A percentile compares a stretch with the other conserved stretches of the same genome.
phyloP scores from a whole-genome alignment of 2,113 vertebrate species.

The Pachypanchax playfairii region DNA sequence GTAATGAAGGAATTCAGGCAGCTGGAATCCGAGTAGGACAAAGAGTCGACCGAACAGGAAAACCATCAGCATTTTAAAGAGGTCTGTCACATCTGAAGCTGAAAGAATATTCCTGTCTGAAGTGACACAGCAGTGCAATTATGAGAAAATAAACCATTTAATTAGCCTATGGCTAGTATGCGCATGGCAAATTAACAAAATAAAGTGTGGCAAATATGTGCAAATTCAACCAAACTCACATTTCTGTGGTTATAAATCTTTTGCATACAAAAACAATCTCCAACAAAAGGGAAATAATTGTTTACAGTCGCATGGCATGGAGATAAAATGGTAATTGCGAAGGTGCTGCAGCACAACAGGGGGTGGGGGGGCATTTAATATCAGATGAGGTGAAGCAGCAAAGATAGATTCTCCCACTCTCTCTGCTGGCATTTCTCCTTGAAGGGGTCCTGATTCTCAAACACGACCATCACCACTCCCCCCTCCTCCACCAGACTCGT shows the following conservation, averaged over 20 bases:
- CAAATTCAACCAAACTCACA: no score
- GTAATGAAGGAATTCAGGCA: conserved; percentile 53
- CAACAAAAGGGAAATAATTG: conserved; percentile 17
- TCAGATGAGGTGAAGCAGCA: conserved; percentile 34
- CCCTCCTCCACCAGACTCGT: not conserved
- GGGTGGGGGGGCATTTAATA: conserved; percentile 34
- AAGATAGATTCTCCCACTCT: conserved; percentile 37
- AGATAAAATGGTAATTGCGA: conserved; percentile 42
- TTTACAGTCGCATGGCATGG: conserved; percentile 27
- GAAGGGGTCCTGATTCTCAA: conserved; percentile 49
- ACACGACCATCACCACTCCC: no score
- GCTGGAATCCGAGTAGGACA: conserved; percentile 38
- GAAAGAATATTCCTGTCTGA: conserved; percentile 9
- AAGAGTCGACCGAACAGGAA: conserved; percentile 41
- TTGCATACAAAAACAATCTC: conserved; percentile 14
- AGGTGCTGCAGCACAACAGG: conserved; percentile 17
- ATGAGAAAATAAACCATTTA: conserved; percentile 14
- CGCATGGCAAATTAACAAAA: not conserved
- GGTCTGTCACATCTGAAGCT: conserved; percentile 26
- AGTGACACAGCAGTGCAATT: not conserved
- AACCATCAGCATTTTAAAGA: conserved; percentile 23
- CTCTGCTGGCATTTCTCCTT: conserved; percentile 43
- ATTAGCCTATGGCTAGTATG: conserved; percentile 10
- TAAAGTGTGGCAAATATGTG: not conserved
- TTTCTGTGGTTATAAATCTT: not conserved